Conservation (phyloP, 1,140 invertebrate genomes). For the Physella acuta region DNA sequence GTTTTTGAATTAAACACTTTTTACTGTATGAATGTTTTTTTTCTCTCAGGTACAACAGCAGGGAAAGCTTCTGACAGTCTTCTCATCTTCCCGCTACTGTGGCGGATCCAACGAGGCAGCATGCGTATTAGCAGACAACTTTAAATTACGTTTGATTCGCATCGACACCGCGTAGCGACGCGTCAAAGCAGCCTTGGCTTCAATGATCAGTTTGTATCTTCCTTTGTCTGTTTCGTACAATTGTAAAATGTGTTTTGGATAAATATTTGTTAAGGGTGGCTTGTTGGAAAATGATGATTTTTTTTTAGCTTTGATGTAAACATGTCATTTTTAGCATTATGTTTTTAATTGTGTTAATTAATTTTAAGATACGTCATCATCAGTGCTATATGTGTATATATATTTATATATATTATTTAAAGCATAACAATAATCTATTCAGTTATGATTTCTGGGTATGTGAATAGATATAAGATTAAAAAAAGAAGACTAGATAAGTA, state of each 20-base stretch:
- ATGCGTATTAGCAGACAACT: constrained; percentile 66
- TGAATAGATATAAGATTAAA: too few species aligned
- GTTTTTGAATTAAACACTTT: background rate
- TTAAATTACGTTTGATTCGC: constrained; percentile 65
- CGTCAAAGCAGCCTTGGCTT: background rate
- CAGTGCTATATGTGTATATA: too few species aligned
- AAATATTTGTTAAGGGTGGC: background rate
- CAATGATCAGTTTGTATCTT: background rate
- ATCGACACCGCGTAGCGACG: constrained; percentile 62
- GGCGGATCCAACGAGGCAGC: constrained; percentile 71
- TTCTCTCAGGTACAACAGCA: constrained; percentile 64
- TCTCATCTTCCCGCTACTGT: constrained; percentile 72
- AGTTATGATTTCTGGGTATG: too few species aligned
- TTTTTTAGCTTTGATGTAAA: background rate
- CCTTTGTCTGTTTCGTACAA: too few species aligned
- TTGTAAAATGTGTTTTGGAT: background rate
- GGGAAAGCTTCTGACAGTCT: constrained; percentile 70
- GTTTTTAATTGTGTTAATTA: too few species aligned
- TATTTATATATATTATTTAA: too few species aligned
- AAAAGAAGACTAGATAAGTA: too few species aligned
- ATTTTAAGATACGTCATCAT: too few species aligned
- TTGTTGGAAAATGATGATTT: background rate
- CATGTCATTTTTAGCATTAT: too few species aligned
- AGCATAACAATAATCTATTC: too few species aligned
- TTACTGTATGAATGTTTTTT: constrained; percentile 16